phyloP scores from a whole-genome alignment of 2,888 invertebrate genomes.

The Mythimna pallens region DNA sequence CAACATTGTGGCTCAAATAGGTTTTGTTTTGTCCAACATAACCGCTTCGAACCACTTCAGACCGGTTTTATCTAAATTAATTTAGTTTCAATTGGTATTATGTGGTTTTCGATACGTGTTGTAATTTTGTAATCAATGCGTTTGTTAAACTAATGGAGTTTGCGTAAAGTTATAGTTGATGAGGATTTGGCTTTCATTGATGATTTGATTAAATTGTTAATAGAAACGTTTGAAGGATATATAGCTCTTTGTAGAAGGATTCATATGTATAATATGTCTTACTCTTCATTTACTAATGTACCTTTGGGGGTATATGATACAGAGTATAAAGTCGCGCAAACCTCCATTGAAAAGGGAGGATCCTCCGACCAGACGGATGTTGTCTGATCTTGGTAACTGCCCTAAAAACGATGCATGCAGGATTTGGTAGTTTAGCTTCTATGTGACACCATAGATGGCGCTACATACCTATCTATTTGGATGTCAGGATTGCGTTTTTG shows the following conservation, averaged over 20 bases:
- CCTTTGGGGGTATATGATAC: no score
- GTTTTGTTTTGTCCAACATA: constrained; percentile 30
- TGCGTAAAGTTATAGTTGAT: constrained; percentile 2
- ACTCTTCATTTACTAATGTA: no score
- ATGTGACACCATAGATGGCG: no score
- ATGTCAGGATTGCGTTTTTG: no score
- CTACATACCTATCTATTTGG: no score
- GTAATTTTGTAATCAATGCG: constrained; percentile 46
- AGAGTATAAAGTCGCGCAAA: no score
- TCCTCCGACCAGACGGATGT: no score
- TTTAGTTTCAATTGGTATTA: constrained; percentile 44
- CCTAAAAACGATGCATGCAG: no score
- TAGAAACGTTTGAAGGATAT: neutral
- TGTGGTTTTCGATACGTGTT: constrained; percentile 46
- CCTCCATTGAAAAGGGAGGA: no score
- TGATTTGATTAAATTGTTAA: constrained; percentile 16
- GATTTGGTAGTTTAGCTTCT: no score
- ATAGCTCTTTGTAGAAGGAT: neutral
- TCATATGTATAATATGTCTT: neutral
- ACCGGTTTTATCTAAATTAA: constrained; percentile 58
- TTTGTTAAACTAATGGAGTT: constrained; percentile 25
- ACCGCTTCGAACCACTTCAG: constrained; percentile 37
- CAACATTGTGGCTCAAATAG: constrained; percentile 29
- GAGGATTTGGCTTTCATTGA: constrained; percentile 8
- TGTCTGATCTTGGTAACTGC: no score